Evolutionary conservation across 2,113 vertebrate species (phyloP).

Genomic region (Cryptotis parvus): DNA sequence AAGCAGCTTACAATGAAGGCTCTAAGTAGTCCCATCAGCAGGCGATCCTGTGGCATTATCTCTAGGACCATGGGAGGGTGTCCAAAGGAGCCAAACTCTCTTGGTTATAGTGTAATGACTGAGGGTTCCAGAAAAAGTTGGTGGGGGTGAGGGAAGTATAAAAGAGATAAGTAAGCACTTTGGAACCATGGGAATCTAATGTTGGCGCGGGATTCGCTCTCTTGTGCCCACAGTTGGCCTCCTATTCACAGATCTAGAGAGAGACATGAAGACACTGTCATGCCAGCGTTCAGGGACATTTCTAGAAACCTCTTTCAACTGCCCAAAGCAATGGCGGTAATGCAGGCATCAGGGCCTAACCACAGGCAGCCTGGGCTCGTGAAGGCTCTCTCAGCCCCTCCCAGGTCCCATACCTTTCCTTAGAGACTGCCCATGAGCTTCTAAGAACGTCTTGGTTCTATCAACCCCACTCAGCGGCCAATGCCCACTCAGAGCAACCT

Average conservation of each 20-base stretch:
- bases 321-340: background rate
- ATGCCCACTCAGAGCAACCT: background rate
- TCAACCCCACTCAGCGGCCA: background rate
- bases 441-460: background rate
- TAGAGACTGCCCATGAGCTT: rapidly evolving
- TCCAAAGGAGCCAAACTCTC: background rate
- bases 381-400: background rate
- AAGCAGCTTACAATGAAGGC: slow-evolving; percentile 33
- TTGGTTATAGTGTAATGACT: background rate
- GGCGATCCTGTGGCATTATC: background rate
- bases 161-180: background rate
- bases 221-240: background rate
- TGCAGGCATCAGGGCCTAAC: background rate
- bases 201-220: background rate
- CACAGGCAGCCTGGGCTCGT: background rate
- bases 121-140: slow-evolving; percentile 9
- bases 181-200: background rate
- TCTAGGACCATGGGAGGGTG: background rate
- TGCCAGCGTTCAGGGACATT: background rate
- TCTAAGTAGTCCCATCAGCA: background rate
- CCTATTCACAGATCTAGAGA: background rate
- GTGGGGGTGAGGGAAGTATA: background rate
- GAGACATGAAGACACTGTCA: background rate
- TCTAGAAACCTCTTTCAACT: background rate
- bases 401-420: background rate